A percentile compares a stretch with the other conserved stretches of the same genome.
phyloP scores from a whole-genome alignment of 2,888 invertebrate genomes.

The Papilio protenor region DNA sequence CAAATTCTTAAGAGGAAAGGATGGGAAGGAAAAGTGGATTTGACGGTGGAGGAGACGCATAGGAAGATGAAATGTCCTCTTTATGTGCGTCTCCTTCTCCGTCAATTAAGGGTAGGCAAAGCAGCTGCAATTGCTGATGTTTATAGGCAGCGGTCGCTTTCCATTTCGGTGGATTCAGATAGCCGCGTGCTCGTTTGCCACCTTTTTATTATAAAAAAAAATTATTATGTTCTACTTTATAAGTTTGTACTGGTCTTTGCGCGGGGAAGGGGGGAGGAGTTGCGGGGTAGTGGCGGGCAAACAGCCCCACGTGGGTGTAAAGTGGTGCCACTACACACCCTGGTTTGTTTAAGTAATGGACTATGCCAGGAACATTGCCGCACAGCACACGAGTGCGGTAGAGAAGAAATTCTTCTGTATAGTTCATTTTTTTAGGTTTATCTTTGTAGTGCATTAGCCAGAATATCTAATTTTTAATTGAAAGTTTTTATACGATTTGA shows the following conservation, averaged over 20 bases:
- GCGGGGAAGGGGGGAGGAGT: slow-evolving; percentile 47
- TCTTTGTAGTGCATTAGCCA: not conserved
- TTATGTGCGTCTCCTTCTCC: too few relatives aligned
- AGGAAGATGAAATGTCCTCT: too few relatives aligned
- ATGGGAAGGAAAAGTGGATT: too few relatives aligned
- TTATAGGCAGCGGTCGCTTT: too few relatives aligned
- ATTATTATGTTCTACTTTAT: slow-evolving; percentile 54
- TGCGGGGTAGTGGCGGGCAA: slow-evolving; percentile 57
- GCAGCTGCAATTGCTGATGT: too few relatives aligned
- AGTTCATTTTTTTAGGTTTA: not conserved
- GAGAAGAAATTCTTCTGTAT: slow-evolving; percentile 49
- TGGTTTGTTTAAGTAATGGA: slow-evolving; percentile 82
- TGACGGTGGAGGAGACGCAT: too few relatives aligned
- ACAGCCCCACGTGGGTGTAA: slow-evolving; percentile 72
- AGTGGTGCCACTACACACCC: slow-evolving; percentile 71
- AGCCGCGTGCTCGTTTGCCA: too few relatives aligned
- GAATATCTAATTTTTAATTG: not conserved
- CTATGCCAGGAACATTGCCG: slow-evolving; percentile 71
- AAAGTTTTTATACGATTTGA: not conserved
- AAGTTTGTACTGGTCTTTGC: slow-evolving; percentile 43
- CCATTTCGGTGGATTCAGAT: too few relatives aligned
- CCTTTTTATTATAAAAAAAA: too few relatives aligned
- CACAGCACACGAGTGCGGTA: slow-evolving; percentile 48
- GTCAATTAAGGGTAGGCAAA: too few relatives aligned
- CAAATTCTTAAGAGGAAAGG: too few relatives aligned